Base-by-base conservation (phyloP, 2,797 vertebrate species). In the Knipowitschia caucasica region DNA sequence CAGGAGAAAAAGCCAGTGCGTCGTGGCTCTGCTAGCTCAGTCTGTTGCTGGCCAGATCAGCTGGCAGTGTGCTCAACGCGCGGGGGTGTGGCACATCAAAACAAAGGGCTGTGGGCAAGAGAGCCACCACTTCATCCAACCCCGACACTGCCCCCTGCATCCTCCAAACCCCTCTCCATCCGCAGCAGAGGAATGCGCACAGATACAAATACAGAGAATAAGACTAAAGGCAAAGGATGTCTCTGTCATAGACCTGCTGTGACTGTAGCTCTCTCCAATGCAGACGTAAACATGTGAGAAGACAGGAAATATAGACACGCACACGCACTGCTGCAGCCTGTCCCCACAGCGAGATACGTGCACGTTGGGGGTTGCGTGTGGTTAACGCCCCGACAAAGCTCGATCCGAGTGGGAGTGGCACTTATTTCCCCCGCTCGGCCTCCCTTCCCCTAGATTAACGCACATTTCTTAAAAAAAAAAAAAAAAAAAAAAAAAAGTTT, bases 31-130 rank as follows among this genome's bases (percentile, higher is more conserved):
- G 64, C 88, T 93, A 91, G 90, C 83, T 82, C 81, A 89, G 91
- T 92, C 92, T 93, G 91, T 92, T 93, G 91, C 92, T 92, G 91
- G 91, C 91, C 92, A 92, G 89, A 92, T 91, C 89, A 91, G 89
- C 88, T 91, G 90, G 90, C 90, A 89, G 88, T 86, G 86, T 89
- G 81, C 88, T n/a, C n/a, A 76, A 84, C 43, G 27, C 64, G 76
- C 77, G 89, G 90, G 89, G 91, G 91, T 90, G 89, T 90, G 90
- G 90, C 87, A 88, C 90, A 87, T 92, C 88, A 91, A 86, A 92
- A 92, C 91, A 92, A 92, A 92, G 91, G 72, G 84, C 85, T 89
- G 71, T 81, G 83, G 84, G 83, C 81, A 88, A n/a, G 80, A 85
- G 84, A 71, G 77, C 78, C 81, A 80, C 85, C 80, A 78, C 86